phyloP scores from a whole-genome alignment of 2,797 vertebrate genomes.

The Enteromius viviparus region DNA sequence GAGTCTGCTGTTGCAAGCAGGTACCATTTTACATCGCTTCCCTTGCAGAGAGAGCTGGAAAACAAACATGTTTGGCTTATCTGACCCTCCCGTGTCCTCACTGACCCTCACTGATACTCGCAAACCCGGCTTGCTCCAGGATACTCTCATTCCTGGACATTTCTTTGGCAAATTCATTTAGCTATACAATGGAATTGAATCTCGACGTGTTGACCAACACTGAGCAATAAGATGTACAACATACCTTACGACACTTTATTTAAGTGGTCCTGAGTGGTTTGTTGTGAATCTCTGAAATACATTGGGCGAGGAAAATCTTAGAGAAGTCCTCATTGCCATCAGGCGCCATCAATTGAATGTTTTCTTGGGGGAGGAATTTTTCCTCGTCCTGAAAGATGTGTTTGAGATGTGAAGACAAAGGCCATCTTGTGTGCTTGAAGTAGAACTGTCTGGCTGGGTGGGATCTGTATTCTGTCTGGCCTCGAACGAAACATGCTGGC shows the following conservation, averaged over 20 bases:
- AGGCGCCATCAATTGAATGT: constrained; percentile 63
- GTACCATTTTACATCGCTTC: neutral
- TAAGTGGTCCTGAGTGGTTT: constrained; percentile 28
- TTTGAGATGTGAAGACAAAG: constrained; percentile 63
- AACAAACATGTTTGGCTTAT: constrained; percentile 2
- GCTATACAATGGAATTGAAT: constrained; percentile 45
- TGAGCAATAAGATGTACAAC: constrained; percentile 20
- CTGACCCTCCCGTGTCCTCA: constrained; percentile 18
- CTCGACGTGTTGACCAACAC: constrained; percentile 17
- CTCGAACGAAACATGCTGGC: constrained; percentile 52
- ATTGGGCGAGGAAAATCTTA: constrained; percentile 34
- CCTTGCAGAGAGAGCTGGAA: constrained; percentile 17
- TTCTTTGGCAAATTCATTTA: constrained; percentile 30
- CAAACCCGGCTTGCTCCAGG: constrained; percentile 18
- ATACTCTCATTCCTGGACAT: constrained; percentile 26
- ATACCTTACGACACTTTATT: constrained; percentile 31
- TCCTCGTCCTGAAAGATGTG: constrained; percentile 59
- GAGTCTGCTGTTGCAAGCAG: neutral
- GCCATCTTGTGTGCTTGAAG: constrained; percentile 60
- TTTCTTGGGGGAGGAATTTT: constrained; percentile 53
- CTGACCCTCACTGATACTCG: constrained; percentile 11
- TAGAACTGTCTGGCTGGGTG: constrained; percentile 58
- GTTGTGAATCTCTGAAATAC: constrained; percentile 36
- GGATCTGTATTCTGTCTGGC: constrained; percentile 59
- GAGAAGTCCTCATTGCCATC: constrained; percentile 57